These are phyloP conservation scores for Sminthurinus aureus DNA, from an alignment of 2,888 invertebrate genomes.

Conservation along the genomic window DNA sequence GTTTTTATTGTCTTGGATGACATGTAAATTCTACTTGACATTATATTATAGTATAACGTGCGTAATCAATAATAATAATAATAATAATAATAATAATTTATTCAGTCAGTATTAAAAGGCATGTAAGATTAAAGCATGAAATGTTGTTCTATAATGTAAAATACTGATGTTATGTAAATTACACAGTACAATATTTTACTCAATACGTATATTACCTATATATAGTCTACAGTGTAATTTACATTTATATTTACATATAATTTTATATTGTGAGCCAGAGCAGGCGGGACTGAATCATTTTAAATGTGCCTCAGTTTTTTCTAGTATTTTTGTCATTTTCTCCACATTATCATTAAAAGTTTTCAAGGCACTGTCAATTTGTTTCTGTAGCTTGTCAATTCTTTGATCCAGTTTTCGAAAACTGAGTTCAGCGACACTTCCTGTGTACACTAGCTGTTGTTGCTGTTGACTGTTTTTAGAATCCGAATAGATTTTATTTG, in stretches of 20 bases:
- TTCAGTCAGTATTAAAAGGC: no score
- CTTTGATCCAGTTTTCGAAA: conserved; percentile 49
- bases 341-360: conserved; percentile 20
- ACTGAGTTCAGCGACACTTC: conserved; percentile 39
- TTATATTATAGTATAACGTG: no score
- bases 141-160: neutral
- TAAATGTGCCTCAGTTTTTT: neutral
- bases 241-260: neutral
- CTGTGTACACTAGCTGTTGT: neutral
- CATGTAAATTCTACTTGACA: no score
- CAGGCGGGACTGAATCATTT: no score
- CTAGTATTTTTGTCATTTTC: conserved; percentile 12
- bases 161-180: neutral
- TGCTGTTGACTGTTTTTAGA: conserved; percentile 18
- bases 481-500: conserved; percentile 10
- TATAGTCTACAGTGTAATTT: neutral
- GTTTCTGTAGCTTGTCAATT: conserved; percentile 51
- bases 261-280: no score
- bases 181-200: neutral
- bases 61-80: no score
- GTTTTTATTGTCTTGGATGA: no score
- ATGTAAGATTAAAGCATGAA: neutral
- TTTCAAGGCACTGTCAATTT: conserved; percentile 42
- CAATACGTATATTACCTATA: neutral
- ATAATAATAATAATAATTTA: no score